A percentile compares a stretch with the other conserved stretches of the same genome.
Evolutionary conservation across 1,140 invertebrate genomes (phyloP).

Genomic region (Fopius arisanus): DNA sequence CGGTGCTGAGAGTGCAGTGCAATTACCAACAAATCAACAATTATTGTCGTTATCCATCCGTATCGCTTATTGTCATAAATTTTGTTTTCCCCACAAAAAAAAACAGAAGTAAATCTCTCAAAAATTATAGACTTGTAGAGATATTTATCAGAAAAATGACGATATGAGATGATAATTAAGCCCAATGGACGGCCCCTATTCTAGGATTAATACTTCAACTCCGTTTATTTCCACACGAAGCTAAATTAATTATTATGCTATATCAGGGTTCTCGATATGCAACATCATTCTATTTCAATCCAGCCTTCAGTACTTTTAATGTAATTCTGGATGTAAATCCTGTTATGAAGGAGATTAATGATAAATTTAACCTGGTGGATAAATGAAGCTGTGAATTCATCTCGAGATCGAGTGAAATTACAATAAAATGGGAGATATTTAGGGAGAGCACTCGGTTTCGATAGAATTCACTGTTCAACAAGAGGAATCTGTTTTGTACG

Average conservation of each 20-base stretch:
- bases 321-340: constrained; percentile 23
- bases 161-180: constrained; percentile 29
- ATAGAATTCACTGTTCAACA: too few species aligned
- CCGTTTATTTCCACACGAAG: background rate
- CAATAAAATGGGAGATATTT: too few species aligned
- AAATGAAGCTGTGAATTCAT: too few species aligned
- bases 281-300: constrained; percentile 21
- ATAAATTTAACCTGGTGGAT: too few species aligned
- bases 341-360: constrained; percentile 15
- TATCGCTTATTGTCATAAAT: background rate
- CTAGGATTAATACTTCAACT: background rate
- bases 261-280: constrained; percentile 36
- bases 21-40: constrained; percentile 42
- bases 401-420: too few species aligned
- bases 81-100: background rate
- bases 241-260: constrained; percentile 29
- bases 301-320: constrained; percentile 19
- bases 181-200: constrained; percentile 50
- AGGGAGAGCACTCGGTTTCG: too few species aligned
- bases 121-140: background rate
- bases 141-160: background rate
- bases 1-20: constrained; percentile 45
- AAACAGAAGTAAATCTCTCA: background rate
- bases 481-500: background rate
- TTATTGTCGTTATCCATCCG: constrained; percentile 47